Conservation (phyloP, 2,888 invertebrate species). For the Lissonota sp. region DNA sequence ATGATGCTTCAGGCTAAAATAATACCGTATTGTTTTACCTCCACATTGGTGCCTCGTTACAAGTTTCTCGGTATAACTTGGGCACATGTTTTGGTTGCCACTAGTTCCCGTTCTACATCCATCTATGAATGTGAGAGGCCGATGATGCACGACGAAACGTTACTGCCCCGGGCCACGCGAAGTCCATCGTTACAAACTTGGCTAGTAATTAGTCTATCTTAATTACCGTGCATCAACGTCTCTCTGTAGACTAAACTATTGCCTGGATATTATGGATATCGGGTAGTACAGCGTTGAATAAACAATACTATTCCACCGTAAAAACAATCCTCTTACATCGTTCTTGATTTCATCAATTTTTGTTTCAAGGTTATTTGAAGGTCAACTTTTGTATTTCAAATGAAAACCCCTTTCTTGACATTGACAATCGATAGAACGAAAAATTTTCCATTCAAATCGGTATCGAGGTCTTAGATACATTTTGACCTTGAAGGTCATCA, state of each 20-base stretch:
- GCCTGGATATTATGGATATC: constrained; percentile 25
- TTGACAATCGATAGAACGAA: no score
- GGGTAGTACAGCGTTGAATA: constrained; percentile 22
- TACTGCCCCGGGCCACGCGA: constrained; percentile 76
- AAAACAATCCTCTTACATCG: no score
- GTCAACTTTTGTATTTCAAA: no score
- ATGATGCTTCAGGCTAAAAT: constrained; percentile 36
- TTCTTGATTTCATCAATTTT: no score
- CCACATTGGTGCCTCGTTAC: constrained; percentile 71
- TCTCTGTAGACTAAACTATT: constrained; percentile 24
- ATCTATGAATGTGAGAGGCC: constrained; percentile 60
- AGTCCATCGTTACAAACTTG: constrained; percentile 77
- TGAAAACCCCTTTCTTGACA: no score
- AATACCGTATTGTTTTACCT: constrained; percentile 63
- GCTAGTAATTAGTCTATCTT: constrained; percentile 66
- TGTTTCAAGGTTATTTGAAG: no score
- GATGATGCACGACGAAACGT: constrained; percentile 77
- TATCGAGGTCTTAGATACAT: no score
- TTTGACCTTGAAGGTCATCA: no score
- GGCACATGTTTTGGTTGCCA: constrained; percentile 38
- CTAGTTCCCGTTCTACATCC: constrained; percentile 13
- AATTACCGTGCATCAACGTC: constrained; percentile 80
- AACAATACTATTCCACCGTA: constrained; percentile 4
- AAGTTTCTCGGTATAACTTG: constrained; percentile 66
- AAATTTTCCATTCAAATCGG: no score